phyloP scores from a whole-genome alignment of 2,797 vertebrate genomes.

The Micrastur ruficollis region DNA sequence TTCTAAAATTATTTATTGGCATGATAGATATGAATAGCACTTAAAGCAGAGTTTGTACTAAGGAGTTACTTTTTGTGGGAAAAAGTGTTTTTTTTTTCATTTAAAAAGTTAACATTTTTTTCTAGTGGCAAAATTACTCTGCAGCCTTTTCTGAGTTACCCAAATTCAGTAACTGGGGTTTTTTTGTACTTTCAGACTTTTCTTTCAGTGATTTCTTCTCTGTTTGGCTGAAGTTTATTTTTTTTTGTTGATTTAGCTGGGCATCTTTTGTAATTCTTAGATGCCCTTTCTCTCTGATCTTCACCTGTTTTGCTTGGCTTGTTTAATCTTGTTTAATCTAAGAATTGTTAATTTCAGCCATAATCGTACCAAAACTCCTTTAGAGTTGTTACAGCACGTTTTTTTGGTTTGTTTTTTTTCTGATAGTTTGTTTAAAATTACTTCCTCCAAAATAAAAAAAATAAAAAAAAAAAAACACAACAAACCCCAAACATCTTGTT shows the following conservation, averaged over 20 bases:
- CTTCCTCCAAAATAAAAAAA: slow-evolving; percentile 1
- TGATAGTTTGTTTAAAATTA: neutral
- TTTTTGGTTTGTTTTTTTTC: neutral
- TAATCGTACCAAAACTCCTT: neutral
- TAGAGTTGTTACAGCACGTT: neutral
- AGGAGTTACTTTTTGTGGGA: neutral
- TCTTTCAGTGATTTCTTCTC: neutral
- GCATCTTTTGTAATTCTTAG: neutral
- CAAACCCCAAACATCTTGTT: neutral
- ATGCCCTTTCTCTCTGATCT: neutral
- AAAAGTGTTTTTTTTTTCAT: fast-evolving
- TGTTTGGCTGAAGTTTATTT: neutral
- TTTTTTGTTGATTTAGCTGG: neutral
- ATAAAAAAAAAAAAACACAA: neutral
- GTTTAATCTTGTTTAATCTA: neutral
- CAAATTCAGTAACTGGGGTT: neutral
- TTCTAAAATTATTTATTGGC: slow-evolving; percentile 27
- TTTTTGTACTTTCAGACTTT: neutral
- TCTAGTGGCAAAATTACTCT: neutral
- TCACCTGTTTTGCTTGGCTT: neutral
- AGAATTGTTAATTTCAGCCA: neutral
- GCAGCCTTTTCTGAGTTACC: neutral
- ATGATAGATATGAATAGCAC: neutral
- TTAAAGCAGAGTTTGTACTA: neutral
- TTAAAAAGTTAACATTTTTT: fast-evolving